phyloP scores from a whole-genome alignment of 2,113 vertebrate species.

The Marmota monax region DNA sequence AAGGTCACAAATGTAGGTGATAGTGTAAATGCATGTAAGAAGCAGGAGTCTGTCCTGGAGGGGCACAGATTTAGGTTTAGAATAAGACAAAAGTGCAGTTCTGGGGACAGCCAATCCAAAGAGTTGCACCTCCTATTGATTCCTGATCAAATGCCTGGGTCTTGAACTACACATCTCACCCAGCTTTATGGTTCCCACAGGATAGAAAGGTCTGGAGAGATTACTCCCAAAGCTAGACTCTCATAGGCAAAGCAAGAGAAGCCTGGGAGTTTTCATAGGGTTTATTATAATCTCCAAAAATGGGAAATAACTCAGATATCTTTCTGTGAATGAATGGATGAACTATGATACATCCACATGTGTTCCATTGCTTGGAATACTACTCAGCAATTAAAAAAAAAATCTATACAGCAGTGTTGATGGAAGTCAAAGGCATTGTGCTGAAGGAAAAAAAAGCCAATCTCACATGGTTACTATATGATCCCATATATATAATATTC shows the following conservation, averaged over 20 bases:
- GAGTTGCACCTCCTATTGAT: background rate
- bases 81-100: background rate
- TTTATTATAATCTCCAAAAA: conserved; percentile 20
- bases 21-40: background rate
- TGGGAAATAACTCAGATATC: background rate
- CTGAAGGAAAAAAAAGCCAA: background rate
- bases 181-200: background rate
- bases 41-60: background rate
- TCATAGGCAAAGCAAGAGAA: background rate
- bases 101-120: background rate
- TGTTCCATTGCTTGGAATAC: background rate
- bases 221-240: background rate
- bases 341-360: background rate
- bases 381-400: conserved; percentile 35
- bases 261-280: background rate
- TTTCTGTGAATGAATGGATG: background rate
- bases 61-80: background rate
- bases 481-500: background rate
- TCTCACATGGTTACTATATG: conserved; percentile 1
- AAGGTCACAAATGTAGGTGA: background rate
- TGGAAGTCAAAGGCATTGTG: background rate
- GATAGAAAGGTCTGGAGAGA: background rate
- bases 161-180: background rate
- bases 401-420: background rate
- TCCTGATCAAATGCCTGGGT: background rate